Percentiles rank a stretch among this genome's conserved stretches.
Evolutionary conservation across 2,888 invertebrate genomes (phyloP).

Genomic region (Napeogenes sylphis): DNA sequence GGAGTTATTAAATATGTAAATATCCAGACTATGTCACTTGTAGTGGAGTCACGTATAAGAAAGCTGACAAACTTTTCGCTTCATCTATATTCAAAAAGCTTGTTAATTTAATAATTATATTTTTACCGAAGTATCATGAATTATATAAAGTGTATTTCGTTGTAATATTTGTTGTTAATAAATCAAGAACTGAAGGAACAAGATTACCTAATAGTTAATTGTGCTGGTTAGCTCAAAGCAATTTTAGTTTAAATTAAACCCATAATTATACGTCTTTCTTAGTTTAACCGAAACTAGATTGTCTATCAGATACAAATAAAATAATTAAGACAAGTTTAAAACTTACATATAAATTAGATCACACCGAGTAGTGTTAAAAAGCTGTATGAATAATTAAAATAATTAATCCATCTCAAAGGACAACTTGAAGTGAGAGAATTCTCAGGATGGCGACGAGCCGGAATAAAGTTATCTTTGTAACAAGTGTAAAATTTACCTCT

Average conservation of each 20-base stretch:
- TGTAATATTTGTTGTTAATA: neutral
- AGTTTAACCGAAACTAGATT: neutral
- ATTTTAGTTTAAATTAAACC: too few species aligned
- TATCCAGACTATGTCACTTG: conserved; percentile 21
- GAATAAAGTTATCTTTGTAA: conserved; percentile 44
- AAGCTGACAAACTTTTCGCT: conserved; percentile 22
- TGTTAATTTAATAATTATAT: too few species aligned
- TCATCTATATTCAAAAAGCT: conserved; percentile 26
- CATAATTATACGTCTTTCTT: neutral
- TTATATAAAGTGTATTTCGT: too few species aligned
- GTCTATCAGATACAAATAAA: neutral
- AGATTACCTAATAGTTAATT: too few species aligned
- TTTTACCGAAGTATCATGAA: too few species aligned
- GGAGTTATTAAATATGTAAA: conserved; percentile 25
- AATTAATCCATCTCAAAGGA: conserved; percentile 40
- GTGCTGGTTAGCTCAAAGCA: too few species aligned
- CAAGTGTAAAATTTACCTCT: conserved; percentile 47
- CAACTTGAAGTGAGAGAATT: conserved; percentile 41
- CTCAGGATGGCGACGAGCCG: conserved; percentile 37
- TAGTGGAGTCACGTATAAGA: conserved; percentile 19
- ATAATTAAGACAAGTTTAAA: neutral
- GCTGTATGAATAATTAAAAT: conserved; percentile 23
- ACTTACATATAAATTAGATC: neutral
- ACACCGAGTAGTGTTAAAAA: conserved; percentile 1
- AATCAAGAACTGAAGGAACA: neutral